Evolutionary conservation across 2,113 vertebrate species (phyloP).

Genomic region (Callospermophilus lateralis): DNA sequence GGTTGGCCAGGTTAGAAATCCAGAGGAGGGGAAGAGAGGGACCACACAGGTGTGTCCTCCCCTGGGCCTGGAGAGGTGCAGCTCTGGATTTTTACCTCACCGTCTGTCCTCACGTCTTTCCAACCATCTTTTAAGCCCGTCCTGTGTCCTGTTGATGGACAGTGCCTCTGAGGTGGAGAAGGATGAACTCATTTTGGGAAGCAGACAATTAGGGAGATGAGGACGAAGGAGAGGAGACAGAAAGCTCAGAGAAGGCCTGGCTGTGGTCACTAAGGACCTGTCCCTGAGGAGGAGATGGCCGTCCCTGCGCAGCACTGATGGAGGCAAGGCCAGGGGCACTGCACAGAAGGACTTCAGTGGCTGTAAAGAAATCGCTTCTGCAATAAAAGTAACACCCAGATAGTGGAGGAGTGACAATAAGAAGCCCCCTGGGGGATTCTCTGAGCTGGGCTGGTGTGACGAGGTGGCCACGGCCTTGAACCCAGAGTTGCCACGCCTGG

Average conservation of each 20-base stretch:
- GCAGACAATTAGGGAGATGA: constrained; percentile 78
- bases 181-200: constrained; percentile 83
- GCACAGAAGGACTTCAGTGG: constrained; percentile 54
- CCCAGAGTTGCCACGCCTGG: neutral
- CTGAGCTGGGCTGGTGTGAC: neutral
- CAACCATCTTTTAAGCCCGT: constrained; percentile 61
- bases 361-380: neutral
- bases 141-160: constrained; percentile 75
- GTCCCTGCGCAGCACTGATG: constrained; percentile 71
- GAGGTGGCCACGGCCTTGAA: neutral
- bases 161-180: constrained; percentile 83
- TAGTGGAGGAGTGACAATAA: neutral
- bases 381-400: constrained; percentile 8
- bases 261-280: constrained; percentile 65
- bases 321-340: constrained; percentile 64
- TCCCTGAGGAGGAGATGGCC: constrained; percentile 77
- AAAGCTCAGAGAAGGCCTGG: constrained; percentile 70
- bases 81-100: constrained; percentile 46
- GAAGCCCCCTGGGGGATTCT: neutral
- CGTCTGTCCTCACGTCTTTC: constrained; percentile 5
- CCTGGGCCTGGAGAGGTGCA: neutral
- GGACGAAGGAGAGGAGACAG: constrained; percentile 69
- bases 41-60: neutral
- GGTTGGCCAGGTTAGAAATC: constrained; percentile 41
- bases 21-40: neutral